Conservation (phyloP, 2,113 vertebrate genomes). For the Zosterops japonicus region DNA sequence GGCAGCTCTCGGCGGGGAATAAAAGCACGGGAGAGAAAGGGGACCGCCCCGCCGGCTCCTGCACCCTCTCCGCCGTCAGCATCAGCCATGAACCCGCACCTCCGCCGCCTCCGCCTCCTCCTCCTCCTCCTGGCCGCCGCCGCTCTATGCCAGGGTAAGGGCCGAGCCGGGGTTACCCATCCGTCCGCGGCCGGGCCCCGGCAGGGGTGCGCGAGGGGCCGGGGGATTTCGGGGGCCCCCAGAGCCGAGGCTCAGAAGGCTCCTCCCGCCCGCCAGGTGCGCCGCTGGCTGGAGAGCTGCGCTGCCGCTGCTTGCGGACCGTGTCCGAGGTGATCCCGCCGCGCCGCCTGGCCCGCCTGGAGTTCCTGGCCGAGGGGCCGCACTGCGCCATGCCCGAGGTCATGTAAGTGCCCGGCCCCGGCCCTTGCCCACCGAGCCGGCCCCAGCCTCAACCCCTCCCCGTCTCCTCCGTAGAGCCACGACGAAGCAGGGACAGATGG, state of each 20-base stretch:
- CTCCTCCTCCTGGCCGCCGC: neutral
- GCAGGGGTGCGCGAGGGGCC: neutral
- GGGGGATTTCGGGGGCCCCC: no score
- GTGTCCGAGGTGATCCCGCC: neutral
- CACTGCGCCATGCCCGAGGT: conserved; percentile 39
- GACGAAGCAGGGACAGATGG: conserved; percentile 59
- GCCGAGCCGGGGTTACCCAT: neutral
- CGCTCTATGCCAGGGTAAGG: neutral
- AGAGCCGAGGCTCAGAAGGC: neutral
- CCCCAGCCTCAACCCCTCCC: neutral
- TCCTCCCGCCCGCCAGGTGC: neutral
- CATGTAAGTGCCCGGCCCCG: conserved; percentile 23
- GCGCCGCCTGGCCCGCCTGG: neutral
- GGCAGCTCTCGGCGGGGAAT: neutral
- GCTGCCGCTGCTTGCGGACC: conserved; percentile 23
- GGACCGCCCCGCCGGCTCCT: neutral
- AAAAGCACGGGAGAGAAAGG: neutral
- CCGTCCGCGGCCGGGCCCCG: neutral
- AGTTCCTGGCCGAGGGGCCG: conserved; percentile 19
- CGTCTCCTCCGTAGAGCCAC: conserved; percentile 71
- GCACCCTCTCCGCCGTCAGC: neutral
- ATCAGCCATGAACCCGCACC: neutral
- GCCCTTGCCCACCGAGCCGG: no score
- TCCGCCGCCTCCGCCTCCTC: neutral
- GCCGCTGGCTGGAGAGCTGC: conserved; percentile 41